Evolutionary conservation across 2,888 invertebrate species (phyloP), one percentile per base, ranked within the genome.

Genomic region (Oscheius sp.): DNA sequence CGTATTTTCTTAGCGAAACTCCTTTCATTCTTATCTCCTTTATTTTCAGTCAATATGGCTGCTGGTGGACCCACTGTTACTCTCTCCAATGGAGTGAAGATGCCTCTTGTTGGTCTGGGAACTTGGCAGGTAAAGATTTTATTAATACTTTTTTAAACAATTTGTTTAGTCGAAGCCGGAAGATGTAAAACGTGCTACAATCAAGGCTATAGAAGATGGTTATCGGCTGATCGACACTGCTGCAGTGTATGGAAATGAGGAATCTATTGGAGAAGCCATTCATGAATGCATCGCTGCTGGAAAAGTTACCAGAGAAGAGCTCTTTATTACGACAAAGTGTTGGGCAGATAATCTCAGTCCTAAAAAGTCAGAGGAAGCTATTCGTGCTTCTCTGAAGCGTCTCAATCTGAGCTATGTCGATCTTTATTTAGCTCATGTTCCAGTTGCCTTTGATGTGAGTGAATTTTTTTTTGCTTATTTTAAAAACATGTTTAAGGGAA

Each of bases 221-320:
- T 93, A 93, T 87, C 90, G 93, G 2, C 93, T 93, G 83, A 92
- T 94, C 74, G 93, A 94, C 87, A 91, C 92, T 0, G 93, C 93
- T 0, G 89, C 91, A 4, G 91, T 90, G 3, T 93, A 94, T 84
- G 89, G 91, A 76, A 93, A 93, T 83, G 93, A 94, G 86, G 89
- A 90, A 2, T 90, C 74, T 0, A 90, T 94, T 76, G 93, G 93
- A 0, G 90, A 90, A 42, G 91, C 92, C 0, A 88, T 94, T 0
- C 90, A 91, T 74, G 90, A 90, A 70, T 92, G 92, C 91, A 87
- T 93, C 37, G 90, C 90, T 50, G 89, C 90, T 4, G 91, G 92
- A 65, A 91, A 90, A 84, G 84, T 91, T 0, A 91, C 90, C 80
- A 90, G 94, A 77, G 91, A 92, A 79, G 92, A 94, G 20, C 23